A percentile compares a stretch with the other conserved stretches of the same genome.
Evolutionary conservation across 92 coral and sea anemone genomes (phyloP).

Genomic region (Galaxea fascicularis): DNA sequence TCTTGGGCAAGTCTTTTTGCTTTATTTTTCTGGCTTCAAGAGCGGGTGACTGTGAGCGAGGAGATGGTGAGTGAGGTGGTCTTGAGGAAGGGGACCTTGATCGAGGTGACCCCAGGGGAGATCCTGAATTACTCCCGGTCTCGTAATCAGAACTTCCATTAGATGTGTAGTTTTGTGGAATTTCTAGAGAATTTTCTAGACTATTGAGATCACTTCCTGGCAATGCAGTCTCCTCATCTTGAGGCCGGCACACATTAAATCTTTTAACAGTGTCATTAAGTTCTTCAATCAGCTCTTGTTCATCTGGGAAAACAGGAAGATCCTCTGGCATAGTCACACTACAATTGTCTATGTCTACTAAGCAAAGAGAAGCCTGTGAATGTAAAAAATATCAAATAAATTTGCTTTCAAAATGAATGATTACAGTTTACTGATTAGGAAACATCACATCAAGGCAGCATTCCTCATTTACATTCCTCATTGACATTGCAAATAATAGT

Average conservation of each 20-base stretch:
- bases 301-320: conserved; percentile 93
- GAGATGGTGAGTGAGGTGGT: conserved; percentile 46
- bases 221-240: conserved; percentile 44
- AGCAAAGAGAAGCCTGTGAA: conserved; percentile 91
- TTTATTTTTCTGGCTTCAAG: conserved; percentile 57
- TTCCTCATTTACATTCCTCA: no score
- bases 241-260: conserved; percentile 65
- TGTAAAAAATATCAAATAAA: neutral
- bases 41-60: conserved; percentile 45
- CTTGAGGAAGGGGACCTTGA: conserved; percentile 32
- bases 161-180: conserved; percentile 53
- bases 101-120: conserved; percentile 73
- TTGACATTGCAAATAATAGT: no score
- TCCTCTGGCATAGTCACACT: conserved; percentile 90
- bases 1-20: conserved; percentile 54
- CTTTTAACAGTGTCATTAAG: conserved; percentile 79
- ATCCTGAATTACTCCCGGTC: conserved; percentile 70
- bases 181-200: conserved; percentile 70
- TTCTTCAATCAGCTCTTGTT: conserved; percentile 84
- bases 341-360: conserved; percentile 85
- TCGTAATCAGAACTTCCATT: conserved; percentile 77
- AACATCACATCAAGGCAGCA: no score
- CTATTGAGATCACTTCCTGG: conserved; percentile 76
- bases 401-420: neutral
- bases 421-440: neutral